Percentiles rank a stretch among this genome's conserved stretches.
Conservation (phyloP, 2,888 invertebrate genomes). For the Cyclophora punctaria region DNA sequence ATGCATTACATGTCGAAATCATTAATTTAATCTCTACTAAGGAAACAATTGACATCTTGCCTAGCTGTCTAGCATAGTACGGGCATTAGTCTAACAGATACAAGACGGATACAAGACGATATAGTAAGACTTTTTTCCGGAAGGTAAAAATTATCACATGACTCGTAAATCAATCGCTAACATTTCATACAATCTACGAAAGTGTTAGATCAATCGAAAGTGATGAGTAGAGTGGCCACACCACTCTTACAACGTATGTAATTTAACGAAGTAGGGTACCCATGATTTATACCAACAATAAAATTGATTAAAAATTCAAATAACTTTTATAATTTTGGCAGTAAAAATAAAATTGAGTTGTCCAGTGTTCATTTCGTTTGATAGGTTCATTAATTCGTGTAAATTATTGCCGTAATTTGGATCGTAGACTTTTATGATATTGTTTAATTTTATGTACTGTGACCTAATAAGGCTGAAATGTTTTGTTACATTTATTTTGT, state of each 20-base stretch:
- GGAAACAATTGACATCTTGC: no score
- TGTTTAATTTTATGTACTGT: constrained; percentile 1
- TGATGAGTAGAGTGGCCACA: constrained; percentile 28
- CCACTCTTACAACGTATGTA: constrained; percentile 18
- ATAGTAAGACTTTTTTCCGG: no score
- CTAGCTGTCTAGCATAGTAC: no score
- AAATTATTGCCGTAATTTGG: constrained; percentile 6
- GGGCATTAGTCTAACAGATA: no score
- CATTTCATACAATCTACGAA: not conserved
- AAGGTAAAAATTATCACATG: no score
- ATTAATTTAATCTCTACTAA: no score
- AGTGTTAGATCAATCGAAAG: constrained; percentile 25
- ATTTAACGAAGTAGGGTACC: constrained; percentile 7
- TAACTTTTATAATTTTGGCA: constrained; percentile 2
- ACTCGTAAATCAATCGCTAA: no score
- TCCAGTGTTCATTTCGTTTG: no score
- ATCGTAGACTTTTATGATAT: not conserved
- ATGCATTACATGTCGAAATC: no score
- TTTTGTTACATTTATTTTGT: no score
- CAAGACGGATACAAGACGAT: no score
- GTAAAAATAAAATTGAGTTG: constrained; percentile 5
- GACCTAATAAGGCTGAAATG: no score
- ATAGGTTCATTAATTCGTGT: not conserved
- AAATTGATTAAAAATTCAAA: not conserved
- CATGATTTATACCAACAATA: constrained; percentile 3